Conservation (phyloP, 1,140 invertebrate species). For the Dendroctonus ponderosae region DNA sequence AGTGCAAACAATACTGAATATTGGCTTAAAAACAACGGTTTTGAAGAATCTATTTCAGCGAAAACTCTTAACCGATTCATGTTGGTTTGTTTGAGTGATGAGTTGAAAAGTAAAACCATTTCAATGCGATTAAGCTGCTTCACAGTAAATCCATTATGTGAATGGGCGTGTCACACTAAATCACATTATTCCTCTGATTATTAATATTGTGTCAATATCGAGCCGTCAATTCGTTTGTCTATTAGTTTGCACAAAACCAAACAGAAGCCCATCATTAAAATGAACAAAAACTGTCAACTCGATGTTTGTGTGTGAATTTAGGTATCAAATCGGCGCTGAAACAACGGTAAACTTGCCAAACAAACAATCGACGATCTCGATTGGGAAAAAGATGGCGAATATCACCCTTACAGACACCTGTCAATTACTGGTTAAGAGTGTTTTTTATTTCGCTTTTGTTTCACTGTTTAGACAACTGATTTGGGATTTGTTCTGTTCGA, state of each 20-base stretch:
- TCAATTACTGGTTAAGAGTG: slow-evolving; percentile 5
- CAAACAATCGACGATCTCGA: slow-evolving; percentile 8
- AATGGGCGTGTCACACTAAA: too few species aligned
- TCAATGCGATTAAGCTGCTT: too few species aligned
- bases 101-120: too few species aligned
- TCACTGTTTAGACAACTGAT: slow-evolving; percentile 1
- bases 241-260: slow-evolving; percentile 11
- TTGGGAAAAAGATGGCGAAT: slow-evolving; percentile 5
- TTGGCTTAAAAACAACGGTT: too few species aligned
- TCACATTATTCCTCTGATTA: too few species aligned
- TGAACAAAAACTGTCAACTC: slow-evolving; percentile 8
- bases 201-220: too few species aligned
- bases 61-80: too few species aligned
- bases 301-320: slow-evolving; percentile 3
- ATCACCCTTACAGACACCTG: slow-evolving; percentile 7
- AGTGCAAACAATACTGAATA: too few species aligned
- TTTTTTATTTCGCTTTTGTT: background rate
- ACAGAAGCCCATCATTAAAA: slow-evolving; percentile 10
- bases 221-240: slow-evolving; percentile 9
- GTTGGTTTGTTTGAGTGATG: too few species aligned
- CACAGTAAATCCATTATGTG: too few species aligned
- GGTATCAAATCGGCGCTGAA: slow-evolving; percentile 1
- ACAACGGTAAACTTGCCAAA: slow-evolving; percentile 3
- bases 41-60: too few species aligned
- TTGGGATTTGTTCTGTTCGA: slow-evolving; percentile 1